These are phyloP conservation scores for Chlorodrepanis virens DNA, from an alignment of 2,113 vertebrate species.

Conservation along the genomic window DNA sequence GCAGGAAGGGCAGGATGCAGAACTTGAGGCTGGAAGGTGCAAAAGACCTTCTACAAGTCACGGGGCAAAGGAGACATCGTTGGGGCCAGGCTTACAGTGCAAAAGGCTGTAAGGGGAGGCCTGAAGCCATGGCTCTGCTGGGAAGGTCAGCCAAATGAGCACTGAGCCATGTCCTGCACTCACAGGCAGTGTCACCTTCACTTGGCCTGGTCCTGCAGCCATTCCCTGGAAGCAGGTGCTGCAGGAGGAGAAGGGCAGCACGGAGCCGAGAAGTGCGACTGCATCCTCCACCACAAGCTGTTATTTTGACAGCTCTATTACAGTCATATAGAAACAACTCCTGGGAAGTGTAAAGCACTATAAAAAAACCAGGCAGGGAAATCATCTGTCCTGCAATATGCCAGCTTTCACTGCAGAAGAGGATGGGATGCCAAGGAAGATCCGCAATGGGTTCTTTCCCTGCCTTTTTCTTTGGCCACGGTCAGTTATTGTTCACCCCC, in stretches of 20 bases:
- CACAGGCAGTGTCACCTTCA: not conserved
- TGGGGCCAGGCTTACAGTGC: not conserved
- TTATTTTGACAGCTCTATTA: constrained; percentile 67
- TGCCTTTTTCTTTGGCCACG: not conserved
- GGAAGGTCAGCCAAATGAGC: not conserved
- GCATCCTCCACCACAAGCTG: constrained; percentile 16
- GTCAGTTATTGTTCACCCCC: not conserved
- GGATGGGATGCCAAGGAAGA: not conserved
- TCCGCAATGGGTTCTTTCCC: not conserved
- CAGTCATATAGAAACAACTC: constrained; percentile 35
- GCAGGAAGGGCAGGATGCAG: not conserved
- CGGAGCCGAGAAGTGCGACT: not conserved
- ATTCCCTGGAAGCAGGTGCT: not conserved
- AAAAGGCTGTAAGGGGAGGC: not conserved
- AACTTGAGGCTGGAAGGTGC: not conserved
- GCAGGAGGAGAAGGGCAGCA: not conserved
- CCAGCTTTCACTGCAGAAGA: not conserved
- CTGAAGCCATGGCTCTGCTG: not conserved
- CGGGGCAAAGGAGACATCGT: accelerated
- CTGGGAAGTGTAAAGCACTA: constrained; percentile 53
- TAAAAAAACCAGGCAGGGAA: not conserved
- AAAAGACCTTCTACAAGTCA: not conserved
- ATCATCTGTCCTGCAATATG: constrained; percentile 53
- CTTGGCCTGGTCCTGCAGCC: not conserved
- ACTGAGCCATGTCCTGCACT: not conserved